Evolutionary conservation across 2,113 vertebrate genomes (phyloP).

Genomic region (Hyaena hyaena): DNA sequence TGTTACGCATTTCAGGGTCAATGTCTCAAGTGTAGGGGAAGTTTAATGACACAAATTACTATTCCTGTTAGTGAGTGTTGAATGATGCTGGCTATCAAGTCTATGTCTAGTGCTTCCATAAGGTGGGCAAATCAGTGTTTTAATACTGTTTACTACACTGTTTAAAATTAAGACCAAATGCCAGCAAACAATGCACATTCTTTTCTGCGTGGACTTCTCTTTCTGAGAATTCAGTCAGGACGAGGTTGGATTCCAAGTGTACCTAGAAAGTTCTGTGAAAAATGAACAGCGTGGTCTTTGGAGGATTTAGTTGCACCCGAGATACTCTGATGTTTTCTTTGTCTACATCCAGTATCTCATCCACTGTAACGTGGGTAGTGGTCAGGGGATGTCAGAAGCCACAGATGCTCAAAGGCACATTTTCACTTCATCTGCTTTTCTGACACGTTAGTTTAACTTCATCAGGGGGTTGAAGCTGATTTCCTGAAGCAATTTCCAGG

Average conservation of each 20-base stretch:
- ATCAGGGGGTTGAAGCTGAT: slow-evolving; percentile 36
- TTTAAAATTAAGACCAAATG: not conserved
- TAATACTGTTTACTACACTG: rapidly evolving
- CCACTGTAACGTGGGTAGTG: not conserved
- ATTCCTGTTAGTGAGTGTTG: not conserved
- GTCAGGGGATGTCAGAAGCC: not conserved
- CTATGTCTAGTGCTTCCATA: not conserved
- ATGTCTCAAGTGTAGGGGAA: not conserved
- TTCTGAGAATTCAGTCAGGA: not conserved
- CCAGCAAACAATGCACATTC: not conserved
- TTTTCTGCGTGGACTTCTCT: not conserved
- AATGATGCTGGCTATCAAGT: not conserved
- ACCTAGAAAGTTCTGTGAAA: not conserved
- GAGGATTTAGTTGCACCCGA: not conserved
- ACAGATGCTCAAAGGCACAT: not conserved
- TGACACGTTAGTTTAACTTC: slow-evolving; percentile 49
- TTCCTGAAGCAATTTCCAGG: slow-evolving; percentile 68
- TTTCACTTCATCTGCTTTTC: slow-evolving; percentile 52
- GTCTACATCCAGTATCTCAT: not conserved
- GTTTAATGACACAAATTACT: slow-evolving; percentile 55
- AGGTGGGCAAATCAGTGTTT: not conserved
- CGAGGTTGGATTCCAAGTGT: not conserved
- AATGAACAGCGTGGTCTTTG: not conserved
- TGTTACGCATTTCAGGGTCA: slow-evolving; percentile 41
- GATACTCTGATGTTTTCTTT: not conserved